phyloP scores from a whole-genome alignment of 2,888 invertebrate species.

The Andrena bicolor region DNA sequence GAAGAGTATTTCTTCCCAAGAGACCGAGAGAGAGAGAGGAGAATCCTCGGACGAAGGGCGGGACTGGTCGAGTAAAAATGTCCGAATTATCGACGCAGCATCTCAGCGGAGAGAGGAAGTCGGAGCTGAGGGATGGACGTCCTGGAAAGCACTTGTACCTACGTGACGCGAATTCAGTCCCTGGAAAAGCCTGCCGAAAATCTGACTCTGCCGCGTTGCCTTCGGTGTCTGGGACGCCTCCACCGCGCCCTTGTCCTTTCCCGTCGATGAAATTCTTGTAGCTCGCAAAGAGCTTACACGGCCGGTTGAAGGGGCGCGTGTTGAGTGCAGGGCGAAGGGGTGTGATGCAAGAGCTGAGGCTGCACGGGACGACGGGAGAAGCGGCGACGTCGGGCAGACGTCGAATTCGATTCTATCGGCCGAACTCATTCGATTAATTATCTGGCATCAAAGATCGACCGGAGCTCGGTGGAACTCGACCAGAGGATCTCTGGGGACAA shows the following conservation, averaged over 20 bases:
- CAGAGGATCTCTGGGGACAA: slow-evolving; percentile 37
- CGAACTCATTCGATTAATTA: slow-evolving; percentile 60
- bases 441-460: slow-evolving; percentile 36
- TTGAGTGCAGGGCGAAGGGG: neutral
- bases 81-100: slow-evolving; percentile 47
- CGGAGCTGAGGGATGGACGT: neutral
- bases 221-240: neutral
- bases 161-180: slow-evolving; percentile 28
- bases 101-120: neutral
- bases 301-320: neutral
- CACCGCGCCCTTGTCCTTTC: too few relatives aligned
- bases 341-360: neutral
- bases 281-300: too few relatives aligned
- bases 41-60: slow-evolving; percentile 1
- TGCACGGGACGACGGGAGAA: neutral
- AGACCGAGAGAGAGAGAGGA: neutral
- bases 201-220: neutral
- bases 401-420: slow-evolving; percentile 45
- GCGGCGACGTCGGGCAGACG: slow-evolving; percentile 12
- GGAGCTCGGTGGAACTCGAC: slow-evolving; percentile 10
- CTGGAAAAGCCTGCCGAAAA: neutral
- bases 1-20: slow-evolving; percentile 6
- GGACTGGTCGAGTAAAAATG: slow-evolving; percentile 22
- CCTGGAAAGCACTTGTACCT: slow-evolving; percentile 15
- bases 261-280: too few relatives aligned